Conservation (phyloP, 1,140 invertebrate species). For the Hyles euphorbiae region DNA sequence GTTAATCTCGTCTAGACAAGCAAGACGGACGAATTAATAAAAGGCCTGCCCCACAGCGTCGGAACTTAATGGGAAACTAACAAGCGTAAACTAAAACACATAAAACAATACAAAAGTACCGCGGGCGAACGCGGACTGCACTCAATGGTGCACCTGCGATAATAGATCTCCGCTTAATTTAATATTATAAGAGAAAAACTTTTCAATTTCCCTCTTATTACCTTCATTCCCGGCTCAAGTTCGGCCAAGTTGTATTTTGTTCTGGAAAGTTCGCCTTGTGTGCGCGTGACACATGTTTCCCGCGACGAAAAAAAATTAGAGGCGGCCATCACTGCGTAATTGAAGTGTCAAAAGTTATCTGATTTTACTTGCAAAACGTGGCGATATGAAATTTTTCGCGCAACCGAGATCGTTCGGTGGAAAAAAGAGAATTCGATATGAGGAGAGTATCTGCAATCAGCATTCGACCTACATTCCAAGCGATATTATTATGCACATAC, state of each 20-base stretch:
- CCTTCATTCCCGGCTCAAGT: conserved; percentile 34
- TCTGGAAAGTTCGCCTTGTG: conserved; percentile 55
- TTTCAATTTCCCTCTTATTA: conserved; percentile 55
- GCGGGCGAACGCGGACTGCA: conserved; percentile 9
- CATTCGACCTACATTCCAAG: conserved; percentile 62
- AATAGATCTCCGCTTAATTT: conserved; percentile 34
- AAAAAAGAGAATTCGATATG: conserved; percentile 71
- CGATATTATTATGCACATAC: conserved; percentile 46
- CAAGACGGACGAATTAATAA: conserved; percentile 36
- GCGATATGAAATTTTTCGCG: conserved; percentile 71
- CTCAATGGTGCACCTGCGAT: conserved; percentile 35
- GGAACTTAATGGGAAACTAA: conserved; percentile 42
- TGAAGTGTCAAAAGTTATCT: conserved; percentile 74
- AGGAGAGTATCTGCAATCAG: conserved; percentile 64
- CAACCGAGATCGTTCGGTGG: conserved; percentile 54
- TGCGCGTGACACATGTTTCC: conserved; percentile 58
- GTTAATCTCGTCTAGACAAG: conserved; percentile 25
- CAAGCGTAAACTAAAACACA: conserved; percentile 49
- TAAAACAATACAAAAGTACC: conserved; percentile 31
- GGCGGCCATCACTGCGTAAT: conserved; percentile 65
- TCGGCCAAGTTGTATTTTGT: conserved; percentile 51
- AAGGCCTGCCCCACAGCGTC: conserved; percentile 25
- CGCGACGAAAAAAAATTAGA: conserved; percentile 60
- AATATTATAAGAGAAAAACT: conserved; percentile 49
- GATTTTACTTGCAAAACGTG: conserved; percentile 74